Evolutionary conservation across 2,113 vertebrate species (phyloP).

Genomic region (Chaetodon trifascialis): DNA sequence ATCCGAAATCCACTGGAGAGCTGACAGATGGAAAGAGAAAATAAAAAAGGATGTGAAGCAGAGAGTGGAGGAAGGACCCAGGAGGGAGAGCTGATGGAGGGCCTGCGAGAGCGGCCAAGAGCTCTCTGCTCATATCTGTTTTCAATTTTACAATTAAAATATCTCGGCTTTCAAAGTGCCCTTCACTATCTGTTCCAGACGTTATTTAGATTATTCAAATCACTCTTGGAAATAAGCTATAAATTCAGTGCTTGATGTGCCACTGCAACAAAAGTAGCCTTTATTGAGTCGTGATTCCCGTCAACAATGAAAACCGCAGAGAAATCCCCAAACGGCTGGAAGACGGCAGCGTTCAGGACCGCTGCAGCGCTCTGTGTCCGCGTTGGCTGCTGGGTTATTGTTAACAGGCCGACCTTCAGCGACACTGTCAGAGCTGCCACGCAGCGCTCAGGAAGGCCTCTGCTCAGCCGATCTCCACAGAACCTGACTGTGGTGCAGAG

Average conservation of each 20-base stretch:
- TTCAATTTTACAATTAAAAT: constrained; percentile 52
- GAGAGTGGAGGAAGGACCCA: not conserved
- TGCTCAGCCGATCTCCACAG: not conserved
- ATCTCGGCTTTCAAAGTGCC: constrained; percentile 41
- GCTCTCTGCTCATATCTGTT: constrained; percentile 32
- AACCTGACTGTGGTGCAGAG: not conserved
- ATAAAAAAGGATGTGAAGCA: constrained; percentile 20
- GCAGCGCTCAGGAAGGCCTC: not conserved
- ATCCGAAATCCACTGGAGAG: constrained; percentile 31
- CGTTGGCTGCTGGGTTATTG: constrained; percentile 1
- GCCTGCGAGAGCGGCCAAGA: constrained; percentile 18
- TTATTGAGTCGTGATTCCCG: constrained; percentile 57
- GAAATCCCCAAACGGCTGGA: constrained; percentile 28
- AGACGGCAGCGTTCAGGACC: constrained; percentile 17
- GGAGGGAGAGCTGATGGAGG: constrained; percentile 13
- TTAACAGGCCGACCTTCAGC: not conserved
- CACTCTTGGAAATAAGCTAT: constrained; percentile 41
- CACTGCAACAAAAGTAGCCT: constrained; percentile 57
- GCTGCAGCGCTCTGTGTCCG: constrained; percentile 2
- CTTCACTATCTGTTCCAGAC: constrained; percentile 43
- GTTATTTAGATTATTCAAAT: constrained; percentile 57
- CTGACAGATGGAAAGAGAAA: constrained; percentile 28
- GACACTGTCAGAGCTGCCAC: constrained; percentile 10
- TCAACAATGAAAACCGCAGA: constrained; percentile 51
- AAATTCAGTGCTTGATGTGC: constrained; percentile 42